phyloP scores from a whole-genome alignment of 2,888 invertebrate genomes.

The Lasioglossum pauxillum region DNA sequence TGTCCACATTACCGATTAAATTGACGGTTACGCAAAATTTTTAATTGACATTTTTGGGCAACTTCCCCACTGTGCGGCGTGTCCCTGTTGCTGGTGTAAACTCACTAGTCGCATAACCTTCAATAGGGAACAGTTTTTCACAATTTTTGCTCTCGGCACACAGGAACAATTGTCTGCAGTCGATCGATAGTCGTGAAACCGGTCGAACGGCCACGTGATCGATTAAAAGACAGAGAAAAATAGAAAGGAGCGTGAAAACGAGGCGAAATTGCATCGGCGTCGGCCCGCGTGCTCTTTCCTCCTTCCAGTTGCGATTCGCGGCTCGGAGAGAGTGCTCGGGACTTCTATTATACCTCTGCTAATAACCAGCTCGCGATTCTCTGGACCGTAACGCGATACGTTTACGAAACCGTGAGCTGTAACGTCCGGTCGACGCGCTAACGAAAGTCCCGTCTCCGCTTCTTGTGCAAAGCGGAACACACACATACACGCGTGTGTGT shows the following conservation, averaged over 20 bases:
- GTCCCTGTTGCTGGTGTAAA: background rate
- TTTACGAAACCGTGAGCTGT: slow-evolving; percentile 73
- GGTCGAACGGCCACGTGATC: slow-evolving; percentile 59
- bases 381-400: slow-evolving; percentile 76
- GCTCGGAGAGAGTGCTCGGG: background rate
- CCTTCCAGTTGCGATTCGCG: background rate
- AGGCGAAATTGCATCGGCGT: slow-evolving; percentile 25
- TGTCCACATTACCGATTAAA: background rate
- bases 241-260: slow-evolving; percentile 29
- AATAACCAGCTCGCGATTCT: slow-evolving; percentile 66
- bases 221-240: slow-evolving; percentile 21
- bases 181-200: slow-evolving; percentile 48
- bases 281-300: background rate
- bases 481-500: background rate
- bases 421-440: slow-evolving; percentile 59
- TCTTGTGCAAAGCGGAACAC: background rate
- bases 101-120: background rate
- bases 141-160: slow-evolving; percentile 16
- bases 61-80: background rate
- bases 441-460: slow-evolving; percentile 37
- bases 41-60: too few relatives aligned
- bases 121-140: background rate
- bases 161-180: slow-evolving; percentile 24
- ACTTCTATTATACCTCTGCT: slow-evolving; percentile 51
- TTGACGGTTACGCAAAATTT: background rate